Base-by-base conservation (phyloP, 2,888 invertebrate genomes). In the Esperia sulphurella region DNA sequence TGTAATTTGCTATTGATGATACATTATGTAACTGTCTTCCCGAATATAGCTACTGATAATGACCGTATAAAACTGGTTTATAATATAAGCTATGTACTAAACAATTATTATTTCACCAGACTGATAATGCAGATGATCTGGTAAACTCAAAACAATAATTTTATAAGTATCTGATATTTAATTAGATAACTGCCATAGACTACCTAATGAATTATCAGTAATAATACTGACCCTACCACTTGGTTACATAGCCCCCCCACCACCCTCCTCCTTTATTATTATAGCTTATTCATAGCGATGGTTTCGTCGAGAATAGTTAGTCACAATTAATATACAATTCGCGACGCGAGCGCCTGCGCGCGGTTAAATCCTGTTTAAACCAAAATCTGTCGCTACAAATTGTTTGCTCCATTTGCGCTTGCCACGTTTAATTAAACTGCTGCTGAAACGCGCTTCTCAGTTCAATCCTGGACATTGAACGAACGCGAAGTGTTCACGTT, bases 291-390 rank as follows among this genome's bases (percentile, higher is more conserved):
- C 21, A 21, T 21, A 21, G 21, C 5, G 21, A 39, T 14, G 33
- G 14, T 38, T 12, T 33, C 28, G 3, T 42, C 14, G 14, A 31
- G 42, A n/a, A n/a, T n/a, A n/a, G 31, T 31, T 31, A 9, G 13
- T 42, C 42, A 42, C 30, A 39, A 43, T 39, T 33, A 39, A 46
- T 9, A 33, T 35, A 14, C 35, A 40, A 21, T 43, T 21, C 10
- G 42, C 43, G 29, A 38, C 10, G 42, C 43, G 29, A 38, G n/a
- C 57, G 65, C 62, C 64, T 54, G 49, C 52, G 65, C 72, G 75
- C 85, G 77, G 88, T 76, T 83, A 71, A 76, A 88, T 87, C 88
- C 86, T 83, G 89, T 88, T 89, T 61, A 45, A 88, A 87, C 86
- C 79, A 78, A 83, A 79, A 81, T 65, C 63, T 68, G 75, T 72